phyloP scores from a whole-genome alignment of 1,140 invertebrate genomes.

The Globodera ellingtonae region DNA sequence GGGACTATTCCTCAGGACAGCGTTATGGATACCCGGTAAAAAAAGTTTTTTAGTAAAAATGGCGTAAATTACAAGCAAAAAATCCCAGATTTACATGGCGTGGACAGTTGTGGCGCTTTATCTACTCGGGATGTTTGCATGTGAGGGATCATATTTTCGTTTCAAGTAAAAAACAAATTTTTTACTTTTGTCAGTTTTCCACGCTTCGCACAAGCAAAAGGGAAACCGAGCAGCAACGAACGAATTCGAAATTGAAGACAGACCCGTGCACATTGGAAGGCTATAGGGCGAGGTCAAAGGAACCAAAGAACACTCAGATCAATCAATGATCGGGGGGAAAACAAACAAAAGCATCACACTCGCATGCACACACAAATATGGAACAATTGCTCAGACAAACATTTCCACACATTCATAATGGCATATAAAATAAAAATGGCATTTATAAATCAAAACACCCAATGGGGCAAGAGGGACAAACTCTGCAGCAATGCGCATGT shows the following conservation, averaged over 20 bases:
- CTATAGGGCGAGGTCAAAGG: neutral
- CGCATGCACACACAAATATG: slow-evolving; percentile 10
- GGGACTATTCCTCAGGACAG: slow-evolving; percentile 52
- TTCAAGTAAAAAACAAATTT: neutral
- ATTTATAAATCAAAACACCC: too few relatives aligned
- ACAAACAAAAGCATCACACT: neutral
- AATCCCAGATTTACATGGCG: slow-evolving; percentile 41
- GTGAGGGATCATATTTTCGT: slow-evolving; percentile 25
- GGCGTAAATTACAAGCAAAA: neutral
- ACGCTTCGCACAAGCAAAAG: slow-evolving; percentile 58
- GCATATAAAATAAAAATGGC: too few relatives aligned
- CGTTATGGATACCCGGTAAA: slow-evolving; percentile 45
- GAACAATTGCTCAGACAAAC: too few relatives aligned
- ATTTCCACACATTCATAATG: too few relatives aligned
- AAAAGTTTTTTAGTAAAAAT: neutral
- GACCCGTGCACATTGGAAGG: slow-evolving; percentile 55
- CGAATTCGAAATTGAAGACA: slow-evolving; percentile 58
- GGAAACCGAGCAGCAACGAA: slow-evolving; percentile 57
- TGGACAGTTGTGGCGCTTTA: slow-evolving; percentile 44
- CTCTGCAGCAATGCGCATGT: too few relatives aligned
- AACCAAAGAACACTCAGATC: neutral
- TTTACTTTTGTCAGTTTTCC: slow-evolving; percentile 19
- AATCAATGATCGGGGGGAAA: neutral
- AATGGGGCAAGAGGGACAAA: too few relatives aligned
- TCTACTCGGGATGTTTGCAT: slow-evolving; percentile 46